Percentiles rank a stretch among this genome's conserved stretches.
These are phyloP conservation scores for Cervus canadensis DNA, from an alignment of 2,113 vertebrate species.

Conservation along the genomic window DNA sequence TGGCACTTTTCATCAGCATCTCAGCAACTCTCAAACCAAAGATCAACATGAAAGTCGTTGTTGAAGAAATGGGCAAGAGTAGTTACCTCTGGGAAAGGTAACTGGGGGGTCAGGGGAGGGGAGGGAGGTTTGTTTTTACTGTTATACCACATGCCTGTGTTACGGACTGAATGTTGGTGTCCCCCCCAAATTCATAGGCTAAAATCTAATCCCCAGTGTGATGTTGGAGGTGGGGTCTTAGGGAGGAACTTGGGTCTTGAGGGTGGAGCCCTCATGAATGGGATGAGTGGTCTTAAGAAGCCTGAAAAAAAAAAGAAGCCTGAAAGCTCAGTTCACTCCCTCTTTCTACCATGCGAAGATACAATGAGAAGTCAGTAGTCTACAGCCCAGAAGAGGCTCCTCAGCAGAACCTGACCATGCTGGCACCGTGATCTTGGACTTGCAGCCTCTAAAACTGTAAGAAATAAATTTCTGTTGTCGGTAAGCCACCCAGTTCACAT, in stretches of 20 bases:
- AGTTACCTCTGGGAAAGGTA: background rate
- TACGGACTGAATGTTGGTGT: background rate
- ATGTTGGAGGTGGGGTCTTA: background rate
- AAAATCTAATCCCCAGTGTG: background rate
- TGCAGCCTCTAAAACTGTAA: background rate
- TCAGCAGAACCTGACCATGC: background rate
- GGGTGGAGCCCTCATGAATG: background rate
- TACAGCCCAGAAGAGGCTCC: background rate
- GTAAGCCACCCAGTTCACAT: background rate
- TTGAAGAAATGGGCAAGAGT: background rate
- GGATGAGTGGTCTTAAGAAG: background rate
- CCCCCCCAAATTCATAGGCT: background rate
- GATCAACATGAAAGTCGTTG: background rate
- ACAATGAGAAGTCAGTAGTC: background rate
- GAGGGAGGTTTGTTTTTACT: background rate
- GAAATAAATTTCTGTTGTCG: background rate
- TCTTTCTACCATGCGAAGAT: background rate
- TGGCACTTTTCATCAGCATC: background rate
- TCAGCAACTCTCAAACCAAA: background rate
- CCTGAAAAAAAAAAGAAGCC: background rate
- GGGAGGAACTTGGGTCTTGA: background rate
- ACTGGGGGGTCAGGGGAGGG: background rate
- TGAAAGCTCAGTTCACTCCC: background rate
- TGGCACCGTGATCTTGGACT: background rate
- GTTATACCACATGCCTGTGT: background rate